Percentiles rank a stretch among this genome's conserved stretches.
Conservation (phyloP, 1,140 invertebrate genomes). For the Nylanderia fulva region DNA sequence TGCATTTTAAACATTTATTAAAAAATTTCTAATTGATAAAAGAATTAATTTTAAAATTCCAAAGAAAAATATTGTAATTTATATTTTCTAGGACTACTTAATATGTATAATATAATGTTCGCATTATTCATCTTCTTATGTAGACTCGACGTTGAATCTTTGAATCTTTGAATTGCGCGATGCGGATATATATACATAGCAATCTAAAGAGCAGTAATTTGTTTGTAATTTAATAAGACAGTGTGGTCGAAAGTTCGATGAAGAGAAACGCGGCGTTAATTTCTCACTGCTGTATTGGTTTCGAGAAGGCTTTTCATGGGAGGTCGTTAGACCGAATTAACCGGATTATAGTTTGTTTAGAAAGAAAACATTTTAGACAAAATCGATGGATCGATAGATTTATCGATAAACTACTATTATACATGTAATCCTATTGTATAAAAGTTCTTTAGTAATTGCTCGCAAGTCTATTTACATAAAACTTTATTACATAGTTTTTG, state of each 20-base stretch:
- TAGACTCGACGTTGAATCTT: background rate
- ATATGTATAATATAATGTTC: constrained; percentile 6
- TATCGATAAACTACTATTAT: constrained; percentile 10
- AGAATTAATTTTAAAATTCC: background rate
- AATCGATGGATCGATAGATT: too few species aligned
- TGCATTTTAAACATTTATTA: background rate
- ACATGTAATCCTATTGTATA: constrained; percentile 30
- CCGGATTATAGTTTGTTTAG: constrained; percentile 68
- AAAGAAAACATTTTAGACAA: too few species aligned
- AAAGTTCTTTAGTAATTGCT: background rate
- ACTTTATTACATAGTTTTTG: background rate
- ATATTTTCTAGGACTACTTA: background rate
- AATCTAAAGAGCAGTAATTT: constrained; percentile 35
- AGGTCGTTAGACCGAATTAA: constrained; percentile 60
- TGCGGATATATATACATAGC: background rate
- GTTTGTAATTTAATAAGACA: constrained; percentile 44
- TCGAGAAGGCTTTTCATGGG: constrained; percentile 54
- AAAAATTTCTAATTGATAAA: background rate
- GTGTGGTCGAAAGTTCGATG: constrained; percentile 36
- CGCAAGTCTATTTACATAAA: background rate
- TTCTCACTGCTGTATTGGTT: constrained; percentile 60
- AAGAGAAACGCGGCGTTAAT: constrained; percentile 44
- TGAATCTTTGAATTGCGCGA: constrained; percentile 28
- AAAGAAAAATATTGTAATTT: background rate
- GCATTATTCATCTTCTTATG: constrained; percentile 18